phyloP scores from a whole-genome alignment of 2,888 invertebrate genomes.

The Lysandra coridon region DNA sequence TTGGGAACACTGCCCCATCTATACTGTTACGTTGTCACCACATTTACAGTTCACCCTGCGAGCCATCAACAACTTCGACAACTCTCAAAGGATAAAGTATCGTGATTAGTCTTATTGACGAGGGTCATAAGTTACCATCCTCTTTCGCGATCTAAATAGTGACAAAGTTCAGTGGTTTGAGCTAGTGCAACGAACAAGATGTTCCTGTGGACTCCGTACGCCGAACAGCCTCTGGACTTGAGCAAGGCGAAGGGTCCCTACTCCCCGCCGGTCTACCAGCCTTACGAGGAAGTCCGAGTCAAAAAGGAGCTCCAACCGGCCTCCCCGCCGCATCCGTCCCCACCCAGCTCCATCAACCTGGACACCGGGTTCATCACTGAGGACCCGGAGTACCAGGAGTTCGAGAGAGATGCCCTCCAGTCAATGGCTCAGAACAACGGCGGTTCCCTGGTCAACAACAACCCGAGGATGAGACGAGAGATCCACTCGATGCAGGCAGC shows the following conservation, averaged over 20 bases:
- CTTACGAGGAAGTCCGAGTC: not conserved
- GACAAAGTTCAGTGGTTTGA: not conserved
- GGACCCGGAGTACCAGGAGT: conserved; percentile 83
- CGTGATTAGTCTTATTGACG: not conserved
- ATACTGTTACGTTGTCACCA: not conserved
- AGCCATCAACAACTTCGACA: not conserved
- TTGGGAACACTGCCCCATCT: not conserved
- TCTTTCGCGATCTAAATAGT: not conserved
- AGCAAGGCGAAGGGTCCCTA: not conserved
- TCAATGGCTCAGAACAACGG: conserved; percentile 83
- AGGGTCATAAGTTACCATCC: not conserved
- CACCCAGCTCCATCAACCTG: conserved; percentile 9
- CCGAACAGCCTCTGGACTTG: conserved; percentile 19
- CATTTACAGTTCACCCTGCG: conserved; percentile 2
- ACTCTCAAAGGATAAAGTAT: not conserved
- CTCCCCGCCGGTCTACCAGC: not conserved
- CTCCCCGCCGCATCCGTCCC: not conserved
- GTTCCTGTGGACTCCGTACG: conserved; percentile 25
- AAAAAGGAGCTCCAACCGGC: not conserved
- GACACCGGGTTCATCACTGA: conserved; percentile 53
- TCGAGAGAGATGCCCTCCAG: conserved; percentile 83
- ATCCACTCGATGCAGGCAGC: conserved; percentile 42
- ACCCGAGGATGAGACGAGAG: conserved; percentile 59
- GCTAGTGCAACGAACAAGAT: not conserved
- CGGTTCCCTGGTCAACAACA: conserved; percentile 74